Conservation (phyloP, 2,113 vertebrate species). For the Phocoena sinus region DNA sequence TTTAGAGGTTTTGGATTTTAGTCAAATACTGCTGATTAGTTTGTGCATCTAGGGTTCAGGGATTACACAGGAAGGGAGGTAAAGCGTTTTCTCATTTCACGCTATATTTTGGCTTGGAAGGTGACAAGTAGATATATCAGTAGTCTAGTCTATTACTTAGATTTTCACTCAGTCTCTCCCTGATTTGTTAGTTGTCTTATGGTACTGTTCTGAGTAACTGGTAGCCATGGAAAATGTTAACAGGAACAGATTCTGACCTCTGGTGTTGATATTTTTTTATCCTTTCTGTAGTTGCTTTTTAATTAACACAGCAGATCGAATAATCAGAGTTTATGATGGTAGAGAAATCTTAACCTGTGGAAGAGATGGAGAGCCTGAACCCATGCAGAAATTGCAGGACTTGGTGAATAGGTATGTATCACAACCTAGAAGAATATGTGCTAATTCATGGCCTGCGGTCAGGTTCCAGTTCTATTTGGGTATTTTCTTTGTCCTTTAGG, state of each 20-base stretch:
- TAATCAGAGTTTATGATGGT: conserved; percentile 96
- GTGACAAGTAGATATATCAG: background rate
- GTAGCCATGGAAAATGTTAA: background rate
- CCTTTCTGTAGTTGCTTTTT: conserved; percentile 90
- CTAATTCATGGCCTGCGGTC: background rate
- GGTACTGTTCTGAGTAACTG: background rate
- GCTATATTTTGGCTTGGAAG: background rate
- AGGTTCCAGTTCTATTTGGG: background rate
- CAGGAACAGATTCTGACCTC: conserved; percentile 5
- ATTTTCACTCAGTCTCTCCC: background rate
- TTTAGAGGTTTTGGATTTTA: background rate
- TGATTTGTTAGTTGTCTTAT: background rate
- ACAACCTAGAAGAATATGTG: background rate
- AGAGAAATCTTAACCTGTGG: conserved; percentile 98
- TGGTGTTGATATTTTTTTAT: background rate
- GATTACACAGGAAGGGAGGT: background rate
- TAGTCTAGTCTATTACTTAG: background rate
- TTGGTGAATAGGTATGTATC: conserved; percentile 92
- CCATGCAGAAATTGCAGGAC: conserved; percentile 98
- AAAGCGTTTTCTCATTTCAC: background rate
- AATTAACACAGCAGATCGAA: conserved; percentile 97
- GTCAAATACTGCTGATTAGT: background rate
- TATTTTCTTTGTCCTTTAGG: conserved; percentile 74
- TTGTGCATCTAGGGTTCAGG: background rate
- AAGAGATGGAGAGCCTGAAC: conserved; percentile 95